Percentiles rank a stretch among this genome's conserved stretches.
Evolutionary conservation across 2,113 vertebrate species (phyloP).

Genomic region (Limnothrissa miodon): DNA sequence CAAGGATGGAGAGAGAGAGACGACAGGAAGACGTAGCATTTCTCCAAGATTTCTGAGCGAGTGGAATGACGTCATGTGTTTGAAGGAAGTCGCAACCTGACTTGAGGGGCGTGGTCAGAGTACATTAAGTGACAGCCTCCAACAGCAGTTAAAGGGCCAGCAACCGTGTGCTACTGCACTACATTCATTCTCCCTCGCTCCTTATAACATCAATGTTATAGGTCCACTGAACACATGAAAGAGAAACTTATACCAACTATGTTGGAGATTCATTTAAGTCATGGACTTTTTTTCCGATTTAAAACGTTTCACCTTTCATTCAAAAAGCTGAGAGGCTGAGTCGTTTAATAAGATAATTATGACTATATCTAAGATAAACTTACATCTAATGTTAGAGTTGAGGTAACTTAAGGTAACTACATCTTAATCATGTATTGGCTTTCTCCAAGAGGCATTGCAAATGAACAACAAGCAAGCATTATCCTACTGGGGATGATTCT

Average conservation of each 20-base stretch:
- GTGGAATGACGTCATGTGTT: conserved; percentile 65
- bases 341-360: no score
- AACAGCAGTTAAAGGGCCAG: conserved; percentile 56
- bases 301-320: no score
- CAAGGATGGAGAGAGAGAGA: conserved; percentile 24
- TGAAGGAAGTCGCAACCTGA: conserved; percentile 29
- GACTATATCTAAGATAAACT: no score
- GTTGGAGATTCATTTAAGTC: no score
- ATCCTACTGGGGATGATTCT: no score
- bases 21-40: conserved; percentile 40
- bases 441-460: no score
- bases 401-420: no score
- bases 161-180: not conserved
- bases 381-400: no score
- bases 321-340: no score
- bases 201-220: not conserved
- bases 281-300: no score
- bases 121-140: conserved; percentile 49
- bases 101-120: conserved; percentile 57
- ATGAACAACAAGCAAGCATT: no score
- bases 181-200: not conserved
- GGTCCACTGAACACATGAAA: not conserved
- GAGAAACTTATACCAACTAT: not conserved
- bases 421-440: no score
- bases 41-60: conserved; percentile 44